Conservation (phyloP, 2,888 invertebrate genomes). For the Daptonema setosum region DNA sequence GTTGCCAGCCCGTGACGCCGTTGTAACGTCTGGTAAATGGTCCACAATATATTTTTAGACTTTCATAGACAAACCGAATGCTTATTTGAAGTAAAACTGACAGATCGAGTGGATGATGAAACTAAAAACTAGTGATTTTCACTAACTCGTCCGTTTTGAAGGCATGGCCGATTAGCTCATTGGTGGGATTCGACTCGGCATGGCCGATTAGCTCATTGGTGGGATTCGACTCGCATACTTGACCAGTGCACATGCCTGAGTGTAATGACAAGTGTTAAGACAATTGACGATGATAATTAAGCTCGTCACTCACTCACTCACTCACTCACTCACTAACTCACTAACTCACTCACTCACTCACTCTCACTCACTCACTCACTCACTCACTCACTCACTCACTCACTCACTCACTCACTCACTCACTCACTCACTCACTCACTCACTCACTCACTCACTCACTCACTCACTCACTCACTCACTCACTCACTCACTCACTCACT, state of each 20-base stretch:
- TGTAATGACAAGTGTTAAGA: not conserved
- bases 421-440: no score
- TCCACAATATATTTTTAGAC: not conserved
- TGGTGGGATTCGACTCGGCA: conserved; percentile 21
- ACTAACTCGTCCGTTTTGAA: conserved; percentile 20
- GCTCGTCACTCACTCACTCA: no score
- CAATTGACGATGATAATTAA: not conserved
- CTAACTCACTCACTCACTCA: no score
- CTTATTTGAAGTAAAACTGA: not conserved
- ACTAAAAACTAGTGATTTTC: no score
- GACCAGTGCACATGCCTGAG: conserved; percentile 26
- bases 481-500: no score
- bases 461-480: no score
- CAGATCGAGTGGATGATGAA: no score
- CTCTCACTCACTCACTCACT: no score
- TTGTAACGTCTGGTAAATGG: conserved; percentile 15
- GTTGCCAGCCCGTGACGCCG: conserved; percentile 20
- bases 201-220: conserved; percentile 17
- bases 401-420: no score
- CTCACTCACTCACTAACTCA: no score
- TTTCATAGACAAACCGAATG: not conserved
- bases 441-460: no score
- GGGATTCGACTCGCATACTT: conserved; percentile 24
- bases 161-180: conserved; percentile 17
- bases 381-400: no score